Percentiles rank a stretch among this genome's conserved stretches.
Conservation (phyloP, 2,113 vertebrate genomes). For the Hemicordylus capensis region DNA sequence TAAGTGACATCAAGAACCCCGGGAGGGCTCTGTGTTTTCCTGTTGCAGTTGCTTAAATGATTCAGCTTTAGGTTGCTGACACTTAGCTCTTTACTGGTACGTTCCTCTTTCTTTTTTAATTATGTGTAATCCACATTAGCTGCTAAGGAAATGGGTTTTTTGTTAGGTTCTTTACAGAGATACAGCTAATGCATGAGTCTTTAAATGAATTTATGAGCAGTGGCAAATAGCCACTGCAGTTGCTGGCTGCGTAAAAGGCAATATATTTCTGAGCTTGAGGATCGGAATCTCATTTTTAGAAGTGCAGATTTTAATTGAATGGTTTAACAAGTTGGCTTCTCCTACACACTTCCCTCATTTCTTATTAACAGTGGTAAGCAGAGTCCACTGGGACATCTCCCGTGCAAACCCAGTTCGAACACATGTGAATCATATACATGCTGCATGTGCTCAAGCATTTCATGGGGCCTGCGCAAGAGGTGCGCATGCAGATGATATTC, state of each 20-base stretch:
- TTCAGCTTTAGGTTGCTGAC: neutral
- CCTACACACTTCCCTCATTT: neutral
- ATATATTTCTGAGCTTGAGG: neutral
- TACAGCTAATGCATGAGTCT: neutral
- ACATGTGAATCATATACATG: neutral
- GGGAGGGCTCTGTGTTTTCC: neutral
- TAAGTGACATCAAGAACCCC: neutral
- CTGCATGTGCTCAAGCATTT: neutral
- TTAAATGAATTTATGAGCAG: constrained; percentile 1
- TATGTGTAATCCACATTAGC: neutral
- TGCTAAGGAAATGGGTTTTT: neutral
- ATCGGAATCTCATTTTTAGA: neutral
- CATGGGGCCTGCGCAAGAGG: neutral
- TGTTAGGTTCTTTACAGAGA: neutral
- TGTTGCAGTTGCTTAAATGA: neutral
- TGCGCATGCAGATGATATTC: neutral
- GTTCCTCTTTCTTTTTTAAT: neutral
- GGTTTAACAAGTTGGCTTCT: neutral
- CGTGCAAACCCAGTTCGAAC: neutral
- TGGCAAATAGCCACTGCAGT: neutral
- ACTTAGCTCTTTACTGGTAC: neutral
- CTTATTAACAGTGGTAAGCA: neutral
- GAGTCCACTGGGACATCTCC: neutral
- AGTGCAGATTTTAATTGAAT: constrained; percentile 10
- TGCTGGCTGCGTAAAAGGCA: neutral